phyloP scores from a whole-genome alignment of 2,888 invertebrate genomes.

The Stegophylla sp. region DNA sequence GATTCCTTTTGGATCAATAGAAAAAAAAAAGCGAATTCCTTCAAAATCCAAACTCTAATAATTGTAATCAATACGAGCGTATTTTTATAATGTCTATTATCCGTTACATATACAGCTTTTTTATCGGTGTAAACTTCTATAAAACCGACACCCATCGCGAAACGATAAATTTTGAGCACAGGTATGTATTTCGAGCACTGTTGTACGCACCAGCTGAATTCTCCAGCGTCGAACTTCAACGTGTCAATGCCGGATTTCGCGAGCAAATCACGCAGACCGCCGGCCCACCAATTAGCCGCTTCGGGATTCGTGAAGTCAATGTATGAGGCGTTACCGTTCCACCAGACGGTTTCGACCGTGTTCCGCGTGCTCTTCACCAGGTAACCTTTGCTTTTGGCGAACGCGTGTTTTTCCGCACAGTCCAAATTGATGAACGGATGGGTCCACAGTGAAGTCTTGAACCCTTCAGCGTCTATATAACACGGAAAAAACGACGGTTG shows the following conservation, averaged over 20 bases:
- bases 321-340: constrained; percentile 67
- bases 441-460: constrained; percentile 81
- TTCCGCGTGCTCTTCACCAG: constrained; percentile 66
- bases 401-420: constrained; percentile 70
- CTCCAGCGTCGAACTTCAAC: constrained; percentile 85
- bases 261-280: constrained; percentile 68
- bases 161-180: too few species aligned
- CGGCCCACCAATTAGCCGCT: constrained; percentile 68
- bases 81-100: too few species aligned
- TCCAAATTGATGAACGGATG: constrained; percentile 84
- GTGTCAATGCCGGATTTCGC: constrained; percentile 74
- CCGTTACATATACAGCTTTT: too few species aligned
- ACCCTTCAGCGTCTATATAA: constrained; percentile 67
- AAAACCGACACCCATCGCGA: too few species aligned
- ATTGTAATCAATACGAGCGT: too few species aligned
- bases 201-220: constrained; percentile 69
- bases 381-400: constrained; percentile 69
- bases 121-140: too few species aligned
- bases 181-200: too few species aligned
- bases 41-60: too few species aligned
- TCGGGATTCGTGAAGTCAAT: constrained; percentile 78
- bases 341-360: constrained; percentile 64
- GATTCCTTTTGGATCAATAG: too few species aligned
- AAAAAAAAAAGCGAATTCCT: too few species aligned
- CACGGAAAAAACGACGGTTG: neutral